Percentiles rank a stretch among this genome's conserved stretches.
Conservation (phyloP, 2,113 vertebrate species). For the Artemisiospiza belli region DNA sequence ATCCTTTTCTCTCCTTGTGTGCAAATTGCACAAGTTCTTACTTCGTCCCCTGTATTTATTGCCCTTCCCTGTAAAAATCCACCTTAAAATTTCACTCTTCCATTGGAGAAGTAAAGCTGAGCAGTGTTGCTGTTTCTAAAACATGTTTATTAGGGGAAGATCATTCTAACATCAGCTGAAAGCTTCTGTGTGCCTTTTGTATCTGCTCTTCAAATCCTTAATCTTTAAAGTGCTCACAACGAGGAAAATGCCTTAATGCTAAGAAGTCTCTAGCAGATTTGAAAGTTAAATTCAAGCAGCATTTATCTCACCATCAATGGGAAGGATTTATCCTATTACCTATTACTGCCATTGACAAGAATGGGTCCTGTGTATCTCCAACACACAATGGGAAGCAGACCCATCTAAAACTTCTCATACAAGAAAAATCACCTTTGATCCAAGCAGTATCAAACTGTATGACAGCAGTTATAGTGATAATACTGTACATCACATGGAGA, state of each 20-base stretch:
- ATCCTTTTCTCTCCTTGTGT: background rate
- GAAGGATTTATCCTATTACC: conserved; percentile 50
- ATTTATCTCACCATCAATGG: conserved; percentile 45
- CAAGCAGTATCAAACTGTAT: background rate
- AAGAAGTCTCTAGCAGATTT: conserved; percentile 30
- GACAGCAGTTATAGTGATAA: background rate
- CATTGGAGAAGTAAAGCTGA: background rate
- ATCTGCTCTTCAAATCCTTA: conserved; percentile 23
- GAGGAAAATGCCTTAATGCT: conserved; percentile 26
- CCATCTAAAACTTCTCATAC: background rate
- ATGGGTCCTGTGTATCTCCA: background rate
- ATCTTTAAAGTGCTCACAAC: conserved; percentile 27
- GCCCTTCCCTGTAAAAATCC: background rate
- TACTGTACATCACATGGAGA: background rate
- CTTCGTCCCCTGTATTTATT: background rate
- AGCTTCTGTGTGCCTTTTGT: background rate
- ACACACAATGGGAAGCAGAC: background rate
- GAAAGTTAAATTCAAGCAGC: conserved; percentile 47
- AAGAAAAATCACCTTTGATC: background rate
- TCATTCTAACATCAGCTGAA: background rate
- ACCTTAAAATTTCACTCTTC: background rate
- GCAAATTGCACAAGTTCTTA: background rate
- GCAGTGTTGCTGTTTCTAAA: background rate
- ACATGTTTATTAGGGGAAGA: background rate
- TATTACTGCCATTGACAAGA: conserved; percentile 11